phyloP scores from a whole-genome alignment of 2,888 invertebrate species.

The Nemotelus pantherinus region DNA sequence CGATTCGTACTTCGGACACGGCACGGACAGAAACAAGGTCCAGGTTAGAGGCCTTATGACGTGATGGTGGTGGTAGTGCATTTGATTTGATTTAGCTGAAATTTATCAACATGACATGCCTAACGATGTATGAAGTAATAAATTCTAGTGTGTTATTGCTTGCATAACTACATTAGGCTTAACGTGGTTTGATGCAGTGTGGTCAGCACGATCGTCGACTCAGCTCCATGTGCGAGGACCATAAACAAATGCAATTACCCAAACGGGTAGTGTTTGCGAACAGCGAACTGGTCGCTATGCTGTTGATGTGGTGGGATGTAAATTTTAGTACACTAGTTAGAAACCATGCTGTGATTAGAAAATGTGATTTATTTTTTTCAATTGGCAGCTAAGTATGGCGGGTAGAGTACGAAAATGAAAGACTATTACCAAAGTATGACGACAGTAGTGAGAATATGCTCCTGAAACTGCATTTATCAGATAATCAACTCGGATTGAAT shows the following conservation, averaged over 20 bases:
- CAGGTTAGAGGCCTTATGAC: conserved; percentile 40
- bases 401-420: too few relatives aligned
- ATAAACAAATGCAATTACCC: conserved; percentile 33
- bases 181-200: background rate
- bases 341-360: too few relatives aligned
- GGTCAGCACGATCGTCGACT: too few relatives aligned
- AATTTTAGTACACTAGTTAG: too few relatives aligned
- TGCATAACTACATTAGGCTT: conserved; percentile 39
- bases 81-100: conserved; percentile 55
- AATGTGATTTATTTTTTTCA: too few relatives aligned
- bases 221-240: background rate
- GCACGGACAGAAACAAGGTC: background rate
- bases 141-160: conserved; percentile 51
- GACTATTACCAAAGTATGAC: too few relatives aligned
- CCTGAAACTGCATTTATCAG: too few relatives aligned
- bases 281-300: too few relatives aligned
- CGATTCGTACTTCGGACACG: background rate
- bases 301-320: too few relatives aligned
- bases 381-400: too few relatives aligned
- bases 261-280: background rate
- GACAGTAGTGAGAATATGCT: too few relatives aligned
- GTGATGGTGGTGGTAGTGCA: conserved; percentile 50
- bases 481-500: too few relatives aligned
- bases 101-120: conserved; percentile 55
- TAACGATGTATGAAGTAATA: conserved; percentile 55